Conservation (phyloP, 2,113 vertebrate species). For the Dissostichus mawsoni region DNA sequence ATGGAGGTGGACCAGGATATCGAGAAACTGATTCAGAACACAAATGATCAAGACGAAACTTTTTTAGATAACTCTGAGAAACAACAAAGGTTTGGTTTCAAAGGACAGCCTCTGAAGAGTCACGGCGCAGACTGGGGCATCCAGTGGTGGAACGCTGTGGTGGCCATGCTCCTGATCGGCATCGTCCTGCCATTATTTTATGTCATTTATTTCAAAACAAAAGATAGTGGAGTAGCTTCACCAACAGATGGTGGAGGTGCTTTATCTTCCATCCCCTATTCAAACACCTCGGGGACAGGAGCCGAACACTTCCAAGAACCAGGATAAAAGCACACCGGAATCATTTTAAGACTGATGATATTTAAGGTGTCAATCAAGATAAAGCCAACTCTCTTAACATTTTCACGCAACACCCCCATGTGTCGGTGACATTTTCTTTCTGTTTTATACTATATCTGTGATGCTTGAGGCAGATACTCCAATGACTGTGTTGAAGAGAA, state of each 20-base stretch:
- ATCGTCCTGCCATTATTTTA: conserved; percentile 94
- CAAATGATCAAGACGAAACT: conserved; percentile 63
- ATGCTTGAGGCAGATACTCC: not conserved
- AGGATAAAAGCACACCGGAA: conserved; percentile 30
- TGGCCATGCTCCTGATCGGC: conserved; percentile 93
- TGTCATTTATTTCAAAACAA: conserved; percentile 92
- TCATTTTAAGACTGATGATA: conserved; percentile 4
- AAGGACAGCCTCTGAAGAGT: conserved; percentile 30
- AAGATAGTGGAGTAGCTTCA: conserved; percentile 66
- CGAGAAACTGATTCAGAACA: conserved; percentile 83
- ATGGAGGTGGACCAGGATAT: conserved; percentile 89
- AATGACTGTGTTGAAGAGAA: not conserved
- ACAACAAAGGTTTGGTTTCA: conserved; percentile 2
- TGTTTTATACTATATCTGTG: not conserved
- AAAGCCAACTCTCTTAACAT: conserved; percentile 6
- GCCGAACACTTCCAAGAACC: conserved; percentile 28
- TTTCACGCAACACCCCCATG: conserved; percentile 15
- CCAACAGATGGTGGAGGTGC: conserved; percentile 10
- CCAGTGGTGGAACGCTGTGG: conserved; percentile 95
- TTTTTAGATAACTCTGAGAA: conserved; percentile 35
- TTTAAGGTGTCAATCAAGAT: conserved; percentile 12
- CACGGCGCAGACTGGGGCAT: conserved; percentile 91
- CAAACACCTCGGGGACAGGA: conserved; percentile 46
- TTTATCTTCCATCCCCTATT: conserved; percentile 20
- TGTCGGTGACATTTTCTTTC: not conserved